Conservation (phyloP, 2,113 vertebrate species). For the Oceanites oceanicus region DNA sequence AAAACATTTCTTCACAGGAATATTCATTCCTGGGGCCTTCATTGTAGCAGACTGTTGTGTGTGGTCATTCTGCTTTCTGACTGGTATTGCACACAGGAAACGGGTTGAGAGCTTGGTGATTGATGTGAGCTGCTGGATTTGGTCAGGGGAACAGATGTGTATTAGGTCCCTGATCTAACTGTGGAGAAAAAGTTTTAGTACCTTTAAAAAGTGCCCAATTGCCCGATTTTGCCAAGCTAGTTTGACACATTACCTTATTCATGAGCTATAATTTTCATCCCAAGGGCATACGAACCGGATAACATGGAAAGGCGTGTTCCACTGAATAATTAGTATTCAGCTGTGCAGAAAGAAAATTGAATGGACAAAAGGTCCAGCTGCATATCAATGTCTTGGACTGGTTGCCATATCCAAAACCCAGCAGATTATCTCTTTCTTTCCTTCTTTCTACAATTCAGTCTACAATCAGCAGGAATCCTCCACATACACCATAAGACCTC, state of each 20-base stretch:
- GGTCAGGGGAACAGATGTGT: slow-evolving; percentile 58
- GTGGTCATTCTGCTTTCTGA: background rate
- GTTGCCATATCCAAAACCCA: slow-evolving; percentile 20
- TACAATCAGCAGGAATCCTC: background rate
- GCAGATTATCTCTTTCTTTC: slow-evolving; percentile 6
- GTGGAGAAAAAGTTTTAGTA: slow-evolving; percentile 24
- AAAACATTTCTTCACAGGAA: background rate
- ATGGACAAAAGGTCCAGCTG: slow-evolving; percentile 24
- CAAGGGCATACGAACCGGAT: background rate
- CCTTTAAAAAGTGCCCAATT: slow-evolving; percentile 50
- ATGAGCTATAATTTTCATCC: slow-evolving; percentile 22
- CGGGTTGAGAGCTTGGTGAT: background rate
- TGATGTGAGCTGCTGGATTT: slow-evolving; percentile 46
- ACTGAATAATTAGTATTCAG: slow-evolving; percentile 27
- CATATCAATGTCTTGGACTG: background rate
- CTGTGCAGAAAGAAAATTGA: slow-evolving; percentile 53
- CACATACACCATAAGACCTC: rapidly evolving
- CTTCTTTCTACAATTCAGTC: background rate
- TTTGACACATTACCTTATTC: slow-evolving; percentile 54
- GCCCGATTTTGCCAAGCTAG: slow-evolving; percentile 50
- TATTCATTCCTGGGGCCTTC: background rate
- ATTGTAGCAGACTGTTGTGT: background rate
- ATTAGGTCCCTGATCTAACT: slow-evolving; percentile 33
- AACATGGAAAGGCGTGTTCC: slow-evolving; percentile 27
- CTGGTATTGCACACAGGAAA: background rate